A percentile compares a stretch with the other conserved stretches of the same genome.
Conservation (phyloP, 2,888 invertebrate genomes). For the Cosmopolites sordidus region DNA sequence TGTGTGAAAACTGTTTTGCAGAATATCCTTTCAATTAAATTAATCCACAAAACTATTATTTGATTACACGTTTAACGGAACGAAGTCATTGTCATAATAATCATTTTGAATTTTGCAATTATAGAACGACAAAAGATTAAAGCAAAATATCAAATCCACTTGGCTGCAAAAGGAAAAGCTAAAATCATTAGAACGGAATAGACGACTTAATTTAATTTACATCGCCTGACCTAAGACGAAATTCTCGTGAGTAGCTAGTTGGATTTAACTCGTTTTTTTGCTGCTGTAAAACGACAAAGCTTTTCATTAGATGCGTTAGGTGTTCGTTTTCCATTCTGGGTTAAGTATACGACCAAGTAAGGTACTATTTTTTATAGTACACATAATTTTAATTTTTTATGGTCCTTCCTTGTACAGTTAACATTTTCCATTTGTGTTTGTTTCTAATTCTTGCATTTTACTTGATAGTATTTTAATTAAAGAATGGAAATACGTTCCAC, state of each 20-base stretch:
- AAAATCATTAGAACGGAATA: constrained; percentile 44
- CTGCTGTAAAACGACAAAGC: constrained; percentile 1
- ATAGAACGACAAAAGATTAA: constrained; percentile 46
- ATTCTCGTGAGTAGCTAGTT: constrained; percentile 25
- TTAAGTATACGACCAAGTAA: too few relatives aligned
- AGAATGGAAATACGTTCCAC: too few relatives aligned
- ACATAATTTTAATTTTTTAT: too few relatives aligned
- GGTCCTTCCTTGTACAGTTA: too few relatives aligned
- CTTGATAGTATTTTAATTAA: too few relatives aligned
- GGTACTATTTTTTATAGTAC: too few relatives aligned
- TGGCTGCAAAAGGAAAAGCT: constrained; percentile 43
- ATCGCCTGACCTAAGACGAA: constrained; percentile 17
- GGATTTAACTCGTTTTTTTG: constrained; percentile 17
- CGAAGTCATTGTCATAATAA: background rate
- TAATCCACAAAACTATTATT: too few relatives aligned
- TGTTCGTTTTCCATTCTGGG: background rate
- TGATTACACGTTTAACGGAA: too few relatives aligned
- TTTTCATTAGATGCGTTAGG: background rate
- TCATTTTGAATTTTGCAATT: constrained; percentile 24
- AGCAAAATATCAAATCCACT: constrained; percentile 46
- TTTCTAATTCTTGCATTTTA: too few relatives aligned
- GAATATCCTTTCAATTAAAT: too few relatives aligned
- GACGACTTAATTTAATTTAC: constrained; percentile 10
- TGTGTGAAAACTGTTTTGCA: too few relatives aligned
- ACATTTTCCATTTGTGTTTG: too few relatives aligned